A percentile compares a stretch with the other conserved stretches of the same genome.
Conservation (phyloP, 2,888 invertebrate genomes). For the Prostheceraeus crozeri region DNA sequence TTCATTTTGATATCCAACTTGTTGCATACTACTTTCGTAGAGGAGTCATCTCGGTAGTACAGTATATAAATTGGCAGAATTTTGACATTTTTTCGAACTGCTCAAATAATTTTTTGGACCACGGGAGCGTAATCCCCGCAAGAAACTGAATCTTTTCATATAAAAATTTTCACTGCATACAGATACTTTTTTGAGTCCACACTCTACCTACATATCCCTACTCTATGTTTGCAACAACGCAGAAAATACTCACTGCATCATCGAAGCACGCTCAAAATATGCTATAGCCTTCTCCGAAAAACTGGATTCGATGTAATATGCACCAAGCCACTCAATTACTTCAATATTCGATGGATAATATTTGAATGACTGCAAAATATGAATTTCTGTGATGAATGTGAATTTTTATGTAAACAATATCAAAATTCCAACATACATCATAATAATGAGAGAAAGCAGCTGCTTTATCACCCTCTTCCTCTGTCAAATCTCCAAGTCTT, state of each 20-base stretch:
- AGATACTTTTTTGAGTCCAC: no score
- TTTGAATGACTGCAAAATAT: conserved; percentile 63
- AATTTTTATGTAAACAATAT: conserved; percentile 34
- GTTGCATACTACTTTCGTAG: no score
- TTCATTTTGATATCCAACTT: no score
- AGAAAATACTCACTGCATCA: conserved; percentile 52
- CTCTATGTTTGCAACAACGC: background rate
- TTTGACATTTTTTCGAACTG: no score
- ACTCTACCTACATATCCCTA: no score
- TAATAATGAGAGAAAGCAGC: conserved; percentile 75
- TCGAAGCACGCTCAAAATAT: conserved; percentile 65
- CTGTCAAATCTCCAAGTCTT: conserved; percentile 80
- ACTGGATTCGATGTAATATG: conserved; percentile 78
- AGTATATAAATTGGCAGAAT: no score
- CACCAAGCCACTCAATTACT: conserved; percentile 78
- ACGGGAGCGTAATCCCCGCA: no score
- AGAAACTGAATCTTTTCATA: no score
- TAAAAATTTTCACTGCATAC: no score
- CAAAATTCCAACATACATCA: conserved; percentile 62
- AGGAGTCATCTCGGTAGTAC: no score
- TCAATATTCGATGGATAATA: conserved; percentile 67
- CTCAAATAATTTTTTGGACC: no score
- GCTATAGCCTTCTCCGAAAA: conserved; percentile 72
- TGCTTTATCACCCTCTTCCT: conserved; percentile 79
- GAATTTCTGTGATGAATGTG: background rate